Base-by-base conservation (phyloP, 2,113 vertebrate species). In the Zapornia atra region DNA sequence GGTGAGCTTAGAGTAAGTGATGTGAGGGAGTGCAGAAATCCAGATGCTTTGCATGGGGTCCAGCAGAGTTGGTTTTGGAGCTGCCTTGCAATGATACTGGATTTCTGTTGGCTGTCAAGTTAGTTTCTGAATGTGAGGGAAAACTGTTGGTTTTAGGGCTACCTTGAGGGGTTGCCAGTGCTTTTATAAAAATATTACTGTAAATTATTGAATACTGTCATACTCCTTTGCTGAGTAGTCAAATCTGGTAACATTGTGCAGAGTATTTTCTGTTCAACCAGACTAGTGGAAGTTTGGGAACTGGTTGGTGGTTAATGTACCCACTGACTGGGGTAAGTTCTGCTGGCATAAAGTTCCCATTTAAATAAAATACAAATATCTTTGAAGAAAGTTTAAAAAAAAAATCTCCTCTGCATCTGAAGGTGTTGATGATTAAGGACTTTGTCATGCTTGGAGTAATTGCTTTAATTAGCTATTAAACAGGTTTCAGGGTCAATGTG, bases 401-500 rank as follows among this genome's bases (percentile, higher is more conserved):
- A 48, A 66, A 15, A 22, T 76, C 19, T 81, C 26, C 57, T 95
- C 26, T 53, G 54, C 22, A 44, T 95, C 63, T 94, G 91, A 97
- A 96, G 80, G 71, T 92, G 92, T 57, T 77, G 94, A 89, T 98
- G 98, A 99, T 99, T 98, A 98, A 99, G 96, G 95, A 93, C 96
- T 57, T 34, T 98, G 98, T 98, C 98, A 96, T 97, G 97, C 98
- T 97, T 98, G 97, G 98, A 99, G 97, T 99, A 99, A 98, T 99
- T 99, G 98, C 98, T 98, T 98, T 99, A 99, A 99, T 99, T 99
- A 99, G 98, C 98, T 98, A 98, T 99, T 98, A 98, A 99, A 98
- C 98, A 98, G 98, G 95, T 98, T 99, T 99, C 98, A 98, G 99
- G 98, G 98, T 99, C 99, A 99, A 96, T 98, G 97, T 98, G 98